These are phyloP conservation scores for Theristus sp. DNA, from an alignment of 2,888 invertebrate species.

Conservation along the genomic window DNA sequence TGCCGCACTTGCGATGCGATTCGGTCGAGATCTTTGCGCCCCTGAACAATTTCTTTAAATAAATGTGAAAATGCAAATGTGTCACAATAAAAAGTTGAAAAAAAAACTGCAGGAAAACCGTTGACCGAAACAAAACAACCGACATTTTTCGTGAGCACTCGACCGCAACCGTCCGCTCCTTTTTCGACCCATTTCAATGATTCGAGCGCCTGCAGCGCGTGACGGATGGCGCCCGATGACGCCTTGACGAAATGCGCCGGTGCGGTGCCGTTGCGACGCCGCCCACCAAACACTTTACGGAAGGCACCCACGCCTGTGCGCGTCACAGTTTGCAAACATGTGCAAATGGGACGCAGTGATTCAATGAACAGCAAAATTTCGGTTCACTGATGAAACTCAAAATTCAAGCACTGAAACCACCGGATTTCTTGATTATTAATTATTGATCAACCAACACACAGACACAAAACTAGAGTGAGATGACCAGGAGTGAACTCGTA, in stretches of 20 bases:
- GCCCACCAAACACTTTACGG: slow-evolving; percentile 87
- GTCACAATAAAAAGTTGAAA: not conserved
- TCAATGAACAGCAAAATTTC: too few relatives aligned
- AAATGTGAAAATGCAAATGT: not conserved
- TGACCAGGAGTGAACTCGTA: not conserved
- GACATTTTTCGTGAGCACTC: slow-evolving; percentile 21
- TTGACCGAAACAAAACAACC: too few relatives aligned
- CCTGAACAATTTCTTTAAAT: slow-evolving; percentile 43
- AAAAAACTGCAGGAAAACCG: slow-evolving; percentile 1
- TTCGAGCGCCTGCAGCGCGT: slow-evolving; percentile 67
- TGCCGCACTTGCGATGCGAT: slow-evolving; percentile 73
- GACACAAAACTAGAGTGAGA: too few relatives aligned
- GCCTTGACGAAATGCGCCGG: slow-evolving; percentile 87
- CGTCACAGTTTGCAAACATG: not conserved
- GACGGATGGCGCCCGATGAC: slow-evolving; percentile 71
- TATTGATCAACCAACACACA: too few relatives aligned
- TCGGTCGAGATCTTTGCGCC: slow-evolving; percentile 85
- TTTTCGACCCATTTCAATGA: slow-evolving; percentile 70
- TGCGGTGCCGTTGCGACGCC: slow-evolving; percentile 82
- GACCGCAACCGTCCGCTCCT: slow-evolving; percentile 45
- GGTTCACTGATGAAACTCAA: too few relatives aligned
- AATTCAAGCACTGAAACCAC: too few relatives aligned
- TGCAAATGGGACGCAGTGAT: not conserved
- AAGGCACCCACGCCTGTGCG: slow-evolving; percentile 56
- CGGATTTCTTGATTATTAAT: too few relatives aligned